These are phyloP conservation scores for crab-eating macaque (Macaca fascicularis) DNA, from an alignment of 2,113 vertebrate species.

Conservation along the genomic window DNA sequence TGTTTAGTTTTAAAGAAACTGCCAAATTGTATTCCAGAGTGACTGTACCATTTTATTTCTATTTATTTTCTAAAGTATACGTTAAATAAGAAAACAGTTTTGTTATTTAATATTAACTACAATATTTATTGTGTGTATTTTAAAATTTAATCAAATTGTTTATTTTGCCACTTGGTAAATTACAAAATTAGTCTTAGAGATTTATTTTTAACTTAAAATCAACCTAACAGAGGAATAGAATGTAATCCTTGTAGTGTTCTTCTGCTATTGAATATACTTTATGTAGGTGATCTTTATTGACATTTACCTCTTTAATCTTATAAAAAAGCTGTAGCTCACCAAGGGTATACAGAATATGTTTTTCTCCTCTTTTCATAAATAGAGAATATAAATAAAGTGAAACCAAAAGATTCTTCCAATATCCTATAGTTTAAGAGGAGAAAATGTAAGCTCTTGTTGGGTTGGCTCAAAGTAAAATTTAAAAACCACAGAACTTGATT, in stretches of 20 bases:
- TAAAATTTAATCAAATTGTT: not conserved
- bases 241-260: not conserved
- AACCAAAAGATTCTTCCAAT: not conserved
- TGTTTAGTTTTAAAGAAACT: not conserved
- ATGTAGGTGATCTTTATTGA: not conserved
- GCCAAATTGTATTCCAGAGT: not conserved
- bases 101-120: not conserved
- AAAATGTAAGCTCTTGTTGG: not conserved
- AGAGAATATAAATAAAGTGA: not conserved
- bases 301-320: not conserved
- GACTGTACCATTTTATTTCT: not conserved
- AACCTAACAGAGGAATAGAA: not conserved
- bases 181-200: not conserved
- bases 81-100: not conserved
- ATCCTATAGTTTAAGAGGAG: not conserved
- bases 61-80: not conserved
- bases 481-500: not conserved
- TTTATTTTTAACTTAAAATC: slow-evolving; percentile 30
- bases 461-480: slow-evolving; percentile 2
- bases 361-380: not conserved
- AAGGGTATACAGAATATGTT: not conserved
- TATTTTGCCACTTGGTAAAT: not conserved
- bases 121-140: not conserved
- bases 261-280: not conserved
- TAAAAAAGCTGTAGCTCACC: not conserved